Evolutionary conservation across 2,888 invertebrate genomes (phyloP), one percentile per base, ranked within the genome.

Genomic region (Harpagoxenus sublaevis): DNA sequence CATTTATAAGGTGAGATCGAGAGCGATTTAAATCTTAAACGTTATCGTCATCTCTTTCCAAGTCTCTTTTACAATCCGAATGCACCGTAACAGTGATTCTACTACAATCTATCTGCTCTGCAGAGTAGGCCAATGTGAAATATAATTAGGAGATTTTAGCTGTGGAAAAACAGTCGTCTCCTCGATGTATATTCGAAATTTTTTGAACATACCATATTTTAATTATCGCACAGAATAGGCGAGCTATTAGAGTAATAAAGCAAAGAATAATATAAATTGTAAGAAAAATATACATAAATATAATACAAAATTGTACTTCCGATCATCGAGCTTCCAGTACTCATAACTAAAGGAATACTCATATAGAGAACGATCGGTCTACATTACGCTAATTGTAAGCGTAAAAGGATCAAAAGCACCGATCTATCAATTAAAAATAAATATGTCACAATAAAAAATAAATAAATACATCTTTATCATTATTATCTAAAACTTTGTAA

Each of bases 371-470:
- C 5, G 10, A 82, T 62, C 18, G 42, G 6, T 62, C 23, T 65
- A 23, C 62, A 74, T 84, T 53, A 66, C 12, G 18, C 18, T 60
- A 31, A 65, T 23, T 23, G 23, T 53, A 31, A 62, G n/a, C 45
- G 15, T 62, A 62, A 35, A 15, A 57, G 12, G 10, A 12, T 12
- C 39, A 10, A 79, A 42, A 79, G 78, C 78, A 71, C 35, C 79
- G 0, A 74, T 73, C 9, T 31, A 23, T 28, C 23, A 9, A 48
- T 63, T 83, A 63, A 68, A 90, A 89, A 89, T 89, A 89, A 89
- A 89, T 89, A 89, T 78, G 42, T 73, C 9, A 73, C 84, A 84
- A 84, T 55, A 71, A 75, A 77, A 90, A 81, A 86, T 23, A 35
- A 35, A 35, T 35, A 35, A 90, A 87, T 89, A 89, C 87, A 87